phyloP scores from a whole-genome alignment of 2,888 invertebrate species.

The Trilocha varians region DNA sequence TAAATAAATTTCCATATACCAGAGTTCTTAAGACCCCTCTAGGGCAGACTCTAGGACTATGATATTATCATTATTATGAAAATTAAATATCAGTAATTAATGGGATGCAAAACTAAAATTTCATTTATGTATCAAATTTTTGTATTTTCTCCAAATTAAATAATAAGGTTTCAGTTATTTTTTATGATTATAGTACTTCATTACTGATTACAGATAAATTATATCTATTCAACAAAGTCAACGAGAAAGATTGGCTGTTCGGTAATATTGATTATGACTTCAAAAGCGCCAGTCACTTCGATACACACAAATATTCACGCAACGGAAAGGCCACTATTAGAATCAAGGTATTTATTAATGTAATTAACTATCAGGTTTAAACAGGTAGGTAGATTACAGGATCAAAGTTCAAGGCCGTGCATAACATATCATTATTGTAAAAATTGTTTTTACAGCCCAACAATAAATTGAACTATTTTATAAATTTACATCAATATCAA shows the following conservation, averaged over 20 bases:
- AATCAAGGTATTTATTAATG: slow-evolving; percentile 24
- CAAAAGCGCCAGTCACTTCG: slow-evolving; percentile 42
- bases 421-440: background rate
- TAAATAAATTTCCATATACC: background rate
- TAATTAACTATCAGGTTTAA: too few relatives aligned
- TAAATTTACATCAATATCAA: too few relatives aligned
- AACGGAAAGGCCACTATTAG: slow-evolving; percentile 40
- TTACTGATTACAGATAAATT: slow-evolving; percentile 32
- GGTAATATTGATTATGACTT: slow-evolving; percentile 40
- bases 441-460: too few relatives aligned
- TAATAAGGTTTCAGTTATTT: background rate
- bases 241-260: slow-evolving; percentile 41
- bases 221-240: slow-evolving; percentile 29
- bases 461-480: too few relatives aligned
- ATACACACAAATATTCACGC: slow-evolving; percentile 31
- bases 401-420: too few relatives aligned
- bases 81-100: too few relatives aligned
- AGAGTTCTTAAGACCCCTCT: too few relatives aligned
- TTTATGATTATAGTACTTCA: background rate
- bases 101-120: too few relatives aligned
- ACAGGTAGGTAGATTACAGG: too few relatives aligned
- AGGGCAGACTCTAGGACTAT: too few relatives aligned
- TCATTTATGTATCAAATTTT: too few relatives aligned
- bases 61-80: too few relatives aligned
- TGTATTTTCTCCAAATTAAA: background rate